Conservation (phyloP, 1,140 invertebrate genomes). For the Pentalonia nigronervosa region DNA sequence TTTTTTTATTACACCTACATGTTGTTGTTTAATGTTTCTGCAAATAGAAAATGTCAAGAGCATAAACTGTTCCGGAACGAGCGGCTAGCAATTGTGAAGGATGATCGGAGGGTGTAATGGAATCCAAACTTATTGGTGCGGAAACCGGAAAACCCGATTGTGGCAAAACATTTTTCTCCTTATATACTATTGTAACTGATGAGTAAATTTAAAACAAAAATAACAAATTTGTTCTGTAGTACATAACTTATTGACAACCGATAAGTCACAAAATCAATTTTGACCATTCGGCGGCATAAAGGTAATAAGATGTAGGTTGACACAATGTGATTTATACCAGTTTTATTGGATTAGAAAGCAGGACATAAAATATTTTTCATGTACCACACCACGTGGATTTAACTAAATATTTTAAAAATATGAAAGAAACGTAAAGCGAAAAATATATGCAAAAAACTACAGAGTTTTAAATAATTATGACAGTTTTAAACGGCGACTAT, state of each 20-base stretch:
- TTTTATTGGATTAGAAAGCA: constrained; percentile 30
- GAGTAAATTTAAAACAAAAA: background rate
- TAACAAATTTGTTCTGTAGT: background rate
- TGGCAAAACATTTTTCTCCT: constrained; percentile 5
- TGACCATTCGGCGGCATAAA: background rate
- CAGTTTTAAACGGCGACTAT: background rate
- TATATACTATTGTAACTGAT: background rate
- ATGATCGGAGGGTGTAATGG: constrained; percentile 30
- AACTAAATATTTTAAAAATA: background rate
- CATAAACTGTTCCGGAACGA: constrained; percentile 35
- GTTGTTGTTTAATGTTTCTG: background rate
- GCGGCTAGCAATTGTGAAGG: background rate
- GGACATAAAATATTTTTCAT: background rate
- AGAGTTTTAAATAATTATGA: background rate
- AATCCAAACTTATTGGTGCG: constrained; percentile 41
- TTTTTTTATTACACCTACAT: background rate
- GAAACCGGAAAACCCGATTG: constrained; percentile 48
- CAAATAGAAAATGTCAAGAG: constrained; percentile 22
- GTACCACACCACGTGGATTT: background rate
- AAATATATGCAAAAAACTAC: background rate
- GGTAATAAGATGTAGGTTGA: background rate
- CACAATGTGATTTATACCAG: background rate
- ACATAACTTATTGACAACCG: background rate
- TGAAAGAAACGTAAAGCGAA: background rate
- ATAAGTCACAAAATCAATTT: background rate